Evolutionary conservation across 2,113 vertebrate species (phyloP).

Genomic region (Neolamprologus sp.): DNA sequence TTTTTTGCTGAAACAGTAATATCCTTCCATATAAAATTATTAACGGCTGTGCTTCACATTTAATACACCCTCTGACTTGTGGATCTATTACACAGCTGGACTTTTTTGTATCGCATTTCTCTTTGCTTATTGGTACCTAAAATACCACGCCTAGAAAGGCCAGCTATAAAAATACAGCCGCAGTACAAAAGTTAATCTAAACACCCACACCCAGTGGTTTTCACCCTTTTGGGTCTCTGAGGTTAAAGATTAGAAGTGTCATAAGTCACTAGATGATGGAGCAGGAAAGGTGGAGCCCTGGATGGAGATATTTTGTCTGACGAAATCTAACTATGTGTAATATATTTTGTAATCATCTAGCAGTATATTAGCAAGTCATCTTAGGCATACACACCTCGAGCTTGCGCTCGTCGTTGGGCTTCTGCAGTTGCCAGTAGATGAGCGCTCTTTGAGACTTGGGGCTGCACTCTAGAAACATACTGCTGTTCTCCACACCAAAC

Average conservation of each 20-base stretch:
- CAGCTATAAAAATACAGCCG: background rate
- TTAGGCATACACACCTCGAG: conserved; percentile 77
- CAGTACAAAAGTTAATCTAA: conserved; percentile 7
- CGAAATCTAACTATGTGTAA: background rate
- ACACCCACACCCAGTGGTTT: background rate
- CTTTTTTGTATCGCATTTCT: background rate
- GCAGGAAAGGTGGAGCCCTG: background rate
- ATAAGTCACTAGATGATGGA: background rate
- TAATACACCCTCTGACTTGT: background rate
- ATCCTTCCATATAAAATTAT: background rate
- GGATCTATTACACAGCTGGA: background rate
- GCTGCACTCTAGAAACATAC: conserved; percentile 95
- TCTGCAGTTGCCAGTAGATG: conserved; percentile 95
- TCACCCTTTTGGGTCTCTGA: background rate
- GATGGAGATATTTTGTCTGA: background rate
- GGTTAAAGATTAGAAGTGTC: background rate
- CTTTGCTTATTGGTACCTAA: background rate
- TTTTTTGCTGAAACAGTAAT: background rate
- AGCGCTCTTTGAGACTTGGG: conserved; percentile 90
- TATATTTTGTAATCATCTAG: background rate
- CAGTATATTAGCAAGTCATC: background rate
- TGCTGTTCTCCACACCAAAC: conserved; percentile 97
- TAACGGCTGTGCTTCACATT: background rate
- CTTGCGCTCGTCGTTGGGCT: conserved; percentile 82
- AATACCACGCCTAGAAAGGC: background rate